phyloP scores from a whole-genome alignment of 2,113 vertebrate species.

The Colaptes auratus region DNA sequence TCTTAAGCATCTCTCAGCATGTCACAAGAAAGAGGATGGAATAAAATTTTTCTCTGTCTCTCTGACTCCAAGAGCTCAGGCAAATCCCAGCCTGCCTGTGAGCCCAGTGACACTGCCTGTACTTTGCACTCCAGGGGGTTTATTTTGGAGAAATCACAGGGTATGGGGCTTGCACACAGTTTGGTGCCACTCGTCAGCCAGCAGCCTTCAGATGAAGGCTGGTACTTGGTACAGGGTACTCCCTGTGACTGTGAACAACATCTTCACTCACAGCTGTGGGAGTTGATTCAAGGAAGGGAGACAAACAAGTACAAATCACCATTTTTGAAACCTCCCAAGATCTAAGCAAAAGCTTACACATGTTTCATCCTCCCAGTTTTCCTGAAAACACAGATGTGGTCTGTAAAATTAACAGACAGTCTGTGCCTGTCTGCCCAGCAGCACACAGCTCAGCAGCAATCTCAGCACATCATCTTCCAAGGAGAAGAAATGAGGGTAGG shows the following conservation, averaged over 20 bases:
- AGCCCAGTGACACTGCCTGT: background rate
- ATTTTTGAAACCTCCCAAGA: background rate
- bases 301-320: background rate
- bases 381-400: background rate
- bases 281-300: background rate
- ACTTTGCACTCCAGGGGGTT: background rate
- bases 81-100: background rate
- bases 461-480: background rate
- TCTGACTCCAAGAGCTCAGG: background rate
- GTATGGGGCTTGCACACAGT: background rate
- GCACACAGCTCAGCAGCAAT: background rate
- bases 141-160: background rate
- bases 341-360: background rate
- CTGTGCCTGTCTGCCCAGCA: background rate
- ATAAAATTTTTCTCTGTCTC: background rate
- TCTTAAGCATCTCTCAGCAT: background rate
- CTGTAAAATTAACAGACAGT: background rate
- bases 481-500: background rate
- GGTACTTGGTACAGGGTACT: background rate
- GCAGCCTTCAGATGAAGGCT: background rate
- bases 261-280: background rate
- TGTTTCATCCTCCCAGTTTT: background rate
- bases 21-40: background rate
- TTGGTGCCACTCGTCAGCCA: background rate
- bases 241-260: background rate